phyloP scores from a whole-genome alignment of 1,140 invertebrate species.

The Heliconius eleuchia region DNA sequence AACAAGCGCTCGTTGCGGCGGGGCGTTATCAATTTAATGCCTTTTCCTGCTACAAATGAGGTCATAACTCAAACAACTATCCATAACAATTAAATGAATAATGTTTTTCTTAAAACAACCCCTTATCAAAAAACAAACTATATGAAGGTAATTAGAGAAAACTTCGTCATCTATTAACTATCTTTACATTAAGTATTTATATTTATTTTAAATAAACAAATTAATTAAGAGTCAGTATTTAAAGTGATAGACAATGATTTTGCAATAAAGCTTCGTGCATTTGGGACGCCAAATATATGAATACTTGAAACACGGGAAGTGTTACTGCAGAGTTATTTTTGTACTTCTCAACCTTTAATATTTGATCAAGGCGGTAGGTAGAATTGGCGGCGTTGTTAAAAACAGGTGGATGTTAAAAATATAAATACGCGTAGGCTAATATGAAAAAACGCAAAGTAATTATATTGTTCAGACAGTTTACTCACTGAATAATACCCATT shows the following conservation, averaged over 20 bases:
- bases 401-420: slow-evolving; percentile 24
- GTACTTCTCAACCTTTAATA: slow-evolving; percentile 30
- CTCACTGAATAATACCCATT: slow-evolving; percentile 77
- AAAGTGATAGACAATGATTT: slow-evolving; percentile 11
- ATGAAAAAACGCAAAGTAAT: slow-evolving; percentile 17
- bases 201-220: slow-evolving; percentile 10
- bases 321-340: slow-evolving; percentile 32
- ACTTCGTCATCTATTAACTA: not conserved
- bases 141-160: slow-evolving; percentile 17
- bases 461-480: slow-evolving; percentile 32
- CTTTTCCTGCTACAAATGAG: slow-evolving; percentile 76
- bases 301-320: slow-evolving; percentile 13
- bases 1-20: slow-evolving; percentile 22
- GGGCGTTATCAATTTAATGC: slow-evolving; percentile 75
- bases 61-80: slow-evolving; percentile 71
- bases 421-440: slow-evolving; percentile 1
- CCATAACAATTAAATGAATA: slow-evolving; percentile 38
- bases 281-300: slow-evolving; percentile 15
- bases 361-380: slow-evolving; percentile 29
- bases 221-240: not conserved
- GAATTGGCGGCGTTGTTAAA: slow-evolving; percentile 26
- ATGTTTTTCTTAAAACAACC: slow-evolving; percentile 13
- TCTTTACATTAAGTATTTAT: not conserved
- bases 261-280: slow-evolving; percentile 23
- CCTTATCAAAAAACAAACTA: slow-evolving; percentile 29